A percentile compares a stretch with the other conserved stretches of the same genome.
These are phyloP conservation scores for Forficula auricularia DNA, from an alignment of 1,140 invertebrate genomes.

Conservation along the genomic window DNA sequence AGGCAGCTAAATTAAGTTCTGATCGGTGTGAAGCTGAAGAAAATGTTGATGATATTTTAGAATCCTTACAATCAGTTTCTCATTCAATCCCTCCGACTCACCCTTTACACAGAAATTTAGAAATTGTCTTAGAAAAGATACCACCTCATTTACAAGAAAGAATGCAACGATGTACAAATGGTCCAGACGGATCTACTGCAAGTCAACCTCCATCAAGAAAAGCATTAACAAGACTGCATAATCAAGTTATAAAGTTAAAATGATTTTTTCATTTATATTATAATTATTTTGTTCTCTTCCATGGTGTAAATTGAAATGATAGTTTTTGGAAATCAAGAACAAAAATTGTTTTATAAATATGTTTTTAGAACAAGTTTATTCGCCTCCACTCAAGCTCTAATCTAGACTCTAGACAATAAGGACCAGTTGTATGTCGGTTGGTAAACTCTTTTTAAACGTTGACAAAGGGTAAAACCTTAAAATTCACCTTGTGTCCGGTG, in stretches of 20 bases:
- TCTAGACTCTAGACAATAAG: too few species aligned
- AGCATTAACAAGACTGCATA: constrained; percentile 61
- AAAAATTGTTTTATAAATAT: too few species aligned
- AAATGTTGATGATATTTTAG: constrained; percentile 81
- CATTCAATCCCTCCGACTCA: constrained; percentile 47
- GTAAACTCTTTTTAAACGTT: too few species aligned
- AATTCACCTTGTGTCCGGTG: too few species aligned
- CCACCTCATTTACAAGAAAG: constrained; percentile 54
- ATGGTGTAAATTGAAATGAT: too few species aligned
- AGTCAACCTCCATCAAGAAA: constrained; percentile 57
- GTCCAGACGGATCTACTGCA: too few species aligned
- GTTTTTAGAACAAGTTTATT: too few species aligned
- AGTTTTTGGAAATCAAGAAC: too few species aligned
- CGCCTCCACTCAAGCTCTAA: too few species aligned
- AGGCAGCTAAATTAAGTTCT: constrained; percentile 88
- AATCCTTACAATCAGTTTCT: constrained; percentile 55
- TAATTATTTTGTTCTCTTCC: too few species aligned
- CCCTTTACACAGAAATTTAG: constrained; percentile 48
- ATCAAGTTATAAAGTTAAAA: constrained; percentile 32
- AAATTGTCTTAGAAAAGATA: constrained; percentile 79
- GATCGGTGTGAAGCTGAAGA: constrained; percentile 96
- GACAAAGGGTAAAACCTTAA: too few species aligned
- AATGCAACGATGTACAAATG: constrained; percentile 30
- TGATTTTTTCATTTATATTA: not conserved
- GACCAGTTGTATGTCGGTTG: too few species aligned